These are phyloP conservation scores for Aphidoletes aphidimyza DNA, from an alignment of 2,888 invertebrate species.

Conservation along the genomic window DNA sequence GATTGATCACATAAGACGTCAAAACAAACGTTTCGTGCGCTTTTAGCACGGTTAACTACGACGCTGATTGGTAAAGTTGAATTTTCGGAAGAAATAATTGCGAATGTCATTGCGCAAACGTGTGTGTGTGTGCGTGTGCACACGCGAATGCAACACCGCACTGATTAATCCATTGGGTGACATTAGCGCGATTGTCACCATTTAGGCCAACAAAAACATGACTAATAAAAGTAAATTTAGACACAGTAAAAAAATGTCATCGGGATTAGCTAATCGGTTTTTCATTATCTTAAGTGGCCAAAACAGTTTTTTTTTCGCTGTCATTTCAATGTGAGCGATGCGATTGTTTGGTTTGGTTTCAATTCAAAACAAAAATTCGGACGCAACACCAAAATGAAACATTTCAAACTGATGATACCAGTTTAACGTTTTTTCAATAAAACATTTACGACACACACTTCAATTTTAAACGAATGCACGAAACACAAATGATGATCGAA, in stretches of 20 bases:
- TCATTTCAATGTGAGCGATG: not conserved
- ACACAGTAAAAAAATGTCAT: not conserved
- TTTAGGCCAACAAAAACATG: not conserved
- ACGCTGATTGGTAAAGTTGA: not conserved
- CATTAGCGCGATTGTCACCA: not conserved
- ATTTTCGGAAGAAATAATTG: conserved; percentile 1
- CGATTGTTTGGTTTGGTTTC: not conserved
- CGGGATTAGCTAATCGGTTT: conserved; percentile 12
- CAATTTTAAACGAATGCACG: too few relatives aligned
- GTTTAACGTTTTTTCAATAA: too few relatives aligned
- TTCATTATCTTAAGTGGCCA: conserved; percentile 28
- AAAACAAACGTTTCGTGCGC: not conserved
- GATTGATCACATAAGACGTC: not conserved
- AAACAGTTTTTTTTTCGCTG: not conserved
- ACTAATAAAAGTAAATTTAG: conserved; percentile 18
- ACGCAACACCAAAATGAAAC: not conserved
- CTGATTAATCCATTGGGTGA: not conserved
- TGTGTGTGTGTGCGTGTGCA: too few relatives aligned
- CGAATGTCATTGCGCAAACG: not conserved
- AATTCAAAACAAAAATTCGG: not conserved
- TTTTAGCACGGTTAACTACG: not conserved
- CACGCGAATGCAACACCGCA: not conserved
- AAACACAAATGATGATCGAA: not conserved
- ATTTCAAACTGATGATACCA: too few relatives aligned
- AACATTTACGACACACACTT: too few relatives aligned